Evolutionary conservation across 1,140 invertebrate species (phyloP).

Genomic region (Drosophila orosa): DNA sequence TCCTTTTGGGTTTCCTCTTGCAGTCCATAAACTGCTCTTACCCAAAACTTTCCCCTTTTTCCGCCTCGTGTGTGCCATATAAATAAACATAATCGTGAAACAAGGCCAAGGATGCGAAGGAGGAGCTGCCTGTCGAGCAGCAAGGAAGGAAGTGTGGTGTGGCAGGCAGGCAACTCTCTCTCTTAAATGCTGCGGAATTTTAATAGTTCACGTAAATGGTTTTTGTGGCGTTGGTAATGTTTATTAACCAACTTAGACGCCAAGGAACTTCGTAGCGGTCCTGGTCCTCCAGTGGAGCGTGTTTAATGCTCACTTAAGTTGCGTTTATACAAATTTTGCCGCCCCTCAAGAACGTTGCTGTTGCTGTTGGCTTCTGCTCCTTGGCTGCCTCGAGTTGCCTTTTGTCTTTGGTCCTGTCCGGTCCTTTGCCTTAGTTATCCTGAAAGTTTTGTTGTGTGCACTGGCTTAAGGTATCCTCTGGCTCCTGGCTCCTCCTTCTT

Average conservation of each 20-base stretch:
- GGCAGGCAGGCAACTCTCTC: slow-evolving; percentile 52
- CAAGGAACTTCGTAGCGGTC: slow-evolving; percentile 21
- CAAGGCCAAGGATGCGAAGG: slow-evolving; percentile 32
- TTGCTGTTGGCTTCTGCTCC: background rate
- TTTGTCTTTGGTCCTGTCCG: slow-evolving; percentile 31
- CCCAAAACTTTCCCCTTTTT: slow-evolving; percentile 13
- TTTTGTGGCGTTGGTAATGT: slow-evolving; percentile 81
- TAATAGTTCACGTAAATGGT: slow-evolving; percentile 81
- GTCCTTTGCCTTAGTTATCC: too few relatives aligned
- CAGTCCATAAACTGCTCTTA: slow-evolving; percentile 27
- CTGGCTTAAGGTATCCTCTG: slow-evolving; percentile 47
- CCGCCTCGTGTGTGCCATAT: slow-evolving; percentile 51
- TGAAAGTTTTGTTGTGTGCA: slow-evolving; percentile 57
- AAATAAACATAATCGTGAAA: slow-evolving; percentile 79
- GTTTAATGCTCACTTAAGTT: slow-evolving; percentile 82
- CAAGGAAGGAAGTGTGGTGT: background rate
- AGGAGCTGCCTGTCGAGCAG: too few relatives aligned
- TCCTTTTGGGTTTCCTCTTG: background rate
- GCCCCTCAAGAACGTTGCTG: slow-evolving; percentile 19
- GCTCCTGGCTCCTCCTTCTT: slow-evolving; percentile 5
- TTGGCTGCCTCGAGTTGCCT: background rate
- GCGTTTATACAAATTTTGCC: slow-evolving; percentile 79
- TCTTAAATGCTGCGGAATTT: slow-evolving; percentile 75
- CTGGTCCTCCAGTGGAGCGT: slow-evolving; percentile 69
- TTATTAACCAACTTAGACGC: slow-evolving; percentile 78